phyloP scores from a whole-genome alignment of 2,888 invertebrate genomes.

The Andrena hattorfiana region DNA sequence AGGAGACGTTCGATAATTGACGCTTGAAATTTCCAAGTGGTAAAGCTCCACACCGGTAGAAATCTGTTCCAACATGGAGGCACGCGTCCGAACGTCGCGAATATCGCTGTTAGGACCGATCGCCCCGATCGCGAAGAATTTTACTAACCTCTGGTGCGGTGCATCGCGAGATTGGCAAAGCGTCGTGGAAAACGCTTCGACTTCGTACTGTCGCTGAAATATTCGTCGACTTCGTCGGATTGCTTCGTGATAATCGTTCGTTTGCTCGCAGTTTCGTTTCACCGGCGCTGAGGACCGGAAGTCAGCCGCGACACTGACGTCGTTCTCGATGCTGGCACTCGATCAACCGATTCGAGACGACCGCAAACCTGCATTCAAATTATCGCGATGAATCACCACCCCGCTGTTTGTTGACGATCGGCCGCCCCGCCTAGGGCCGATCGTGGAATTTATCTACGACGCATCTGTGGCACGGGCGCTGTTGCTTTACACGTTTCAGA shows the following conservation, averaged over 20 bases:
- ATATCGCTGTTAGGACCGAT: not conserved
- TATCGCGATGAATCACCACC: slow-evolving; percentile 62
- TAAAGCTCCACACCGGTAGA: not conserved
- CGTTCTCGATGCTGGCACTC: slow-evolving; percentile 57
- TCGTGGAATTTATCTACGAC: slow-evolving; percentile 14
- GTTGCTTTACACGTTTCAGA: not conserved
- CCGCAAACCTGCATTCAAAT: slow-evolving; percentile 64
- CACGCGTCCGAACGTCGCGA: not conserved
- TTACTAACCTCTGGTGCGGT: slow-evolving; percentile 38
- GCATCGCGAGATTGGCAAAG: slow-evolving; percentile 11
- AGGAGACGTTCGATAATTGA: not conserved
- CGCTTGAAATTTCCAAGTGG: not conserved
- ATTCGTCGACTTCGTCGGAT: slow-evolving; percentile 22
- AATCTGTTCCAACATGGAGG: slow-evolving; percentile 18
- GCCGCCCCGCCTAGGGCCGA: not conserved
- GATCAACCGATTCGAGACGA: slow-evolving; percentile 61
- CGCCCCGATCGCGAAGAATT: not conserved
- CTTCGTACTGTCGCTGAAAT: not conserved
- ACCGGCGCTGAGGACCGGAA: slow-evolving; percentile 48
- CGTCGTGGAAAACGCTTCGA: not conserved
- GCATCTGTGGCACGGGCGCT: not conserved
- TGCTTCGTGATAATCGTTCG: slow-evolving; percentile 44
- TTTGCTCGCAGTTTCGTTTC: slow-evolving; percentile 48
- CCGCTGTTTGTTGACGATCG: slow-evolving; percentile 19
- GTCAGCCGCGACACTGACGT: slow-evolving; percentile 46